Evolutionary conservation across 2,888 invertebrate genomes (phyloP).

Genomic region (Lasioglossum leucozonium): DNA sequence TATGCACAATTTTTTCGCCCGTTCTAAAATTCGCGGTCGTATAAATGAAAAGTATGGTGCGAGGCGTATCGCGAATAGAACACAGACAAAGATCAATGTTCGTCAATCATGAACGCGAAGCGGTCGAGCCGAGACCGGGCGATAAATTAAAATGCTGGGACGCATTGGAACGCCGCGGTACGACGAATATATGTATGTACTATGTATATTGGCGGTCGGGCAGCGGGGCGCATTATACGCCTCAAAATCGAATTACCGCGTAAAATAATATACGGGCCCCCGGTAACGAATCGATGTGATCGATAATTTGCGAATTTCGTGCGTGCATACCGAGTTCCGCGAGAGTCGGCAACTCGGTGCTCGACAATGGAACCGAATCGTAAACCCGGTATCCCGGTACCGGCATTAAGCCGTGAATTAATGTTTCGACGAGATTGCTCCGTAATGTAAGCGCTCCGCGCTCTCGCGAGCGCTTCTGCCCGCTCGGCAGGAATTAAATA

Average conservation of each 20-base stretch:
- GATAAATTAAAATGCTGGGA: constrained; percentile 36
- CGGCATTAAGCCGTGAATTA: constrained; percentile 51
- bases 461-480: neutral
- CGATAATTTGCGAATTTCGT: constrained; percentile 52
- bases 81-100: constrained; percentile 39
- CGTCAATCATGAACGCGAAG: constrained; percentile 33
- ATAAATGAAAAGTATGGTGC: neutral
- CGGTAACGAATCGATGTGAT: constrained; percentile 31
- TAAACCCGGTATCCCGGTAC: constrained; percentile 31
- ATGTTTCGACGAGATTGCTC: constrained; percentile 38
- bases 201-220: neutral
- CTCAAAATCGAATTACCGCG: constrained; percentile 38
- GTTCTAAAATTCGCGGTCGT: neutral
- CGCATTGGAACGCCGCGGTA: constrained; percentile 28
- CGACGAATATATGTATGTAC: too few relatives aligned
- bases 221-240: constrained; percentile 5
- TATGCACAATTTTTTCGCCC: neutral
- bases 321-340: neutral
- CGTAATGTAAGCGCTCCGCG: constrained; percentile 12
- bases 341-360: neutral
- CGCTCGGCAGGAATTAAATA: constrained; percentile 18
- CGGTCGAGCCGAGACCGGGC: too few relatives aligned
- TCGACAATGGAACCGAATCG: constrained; percentile 47
- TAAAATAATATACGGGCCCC: constrained; percentile 36
- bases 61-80: neutral